These are phyloP conservation scores for Epiblema foenella DNA, from an alignment of 2,888 invertebrate genomes.

Conservation along the genomic window DNA sequence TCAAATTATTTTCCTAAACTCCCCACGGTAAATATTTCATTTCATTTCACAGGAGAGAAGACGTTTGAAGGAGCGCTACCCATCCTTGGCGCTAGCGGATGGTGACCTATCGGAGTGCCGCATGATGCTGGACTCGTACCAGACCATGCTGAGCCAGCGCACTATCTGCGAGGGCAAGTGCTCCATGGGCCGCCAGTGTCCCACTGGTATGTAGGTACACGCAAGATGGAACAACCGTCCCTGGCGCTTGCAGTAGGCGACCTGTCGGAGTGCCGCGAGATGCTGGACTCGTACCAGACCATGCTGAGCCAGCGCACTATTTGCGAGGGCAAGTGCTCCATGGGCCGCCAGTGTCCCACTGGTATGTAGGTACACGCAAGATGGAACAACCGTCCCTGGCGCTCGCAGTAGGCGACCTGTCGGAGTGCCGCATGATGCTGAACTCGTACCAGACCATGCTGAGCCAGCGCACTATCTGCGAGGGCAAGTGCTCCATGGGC, in stretches of 20 bases:
- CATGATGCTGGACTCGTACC: slow-evolving; percentile 92
- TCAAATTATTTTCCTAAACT: no score
- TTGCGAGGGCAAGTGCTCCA: slow-evolving; percentile 93
- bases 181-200: slow-evolving; percentile 92
- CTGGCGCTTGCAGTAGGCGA: slow-evolving; percentile 89
- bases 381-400: slow-evolving; percentile 64
- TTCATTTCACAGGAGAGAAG: slow-evolving; percentile 88
- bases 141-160: slow-evolving; percentile 90
- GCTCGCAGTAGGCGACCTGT: slow-evolving; percentile 88
- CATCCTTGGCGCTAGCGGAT: slow-evolving; percentile 89
- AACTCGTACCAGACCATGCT: slow-evolving; percentile 93
- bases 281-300: slow-evolving; percentile 93
- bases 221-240: no score
- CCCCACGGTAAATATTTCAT: background rate
- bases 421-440: slow-evolving; percentile 91
- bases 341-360: slow-evolving; percentile 94
- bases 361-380: slow-evolving; percentile 74
- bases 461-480: slow-evolving; percentile 92
- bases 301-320: slow-evolving; percentile 91
- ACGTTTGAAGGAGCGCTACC: slow-evolving; percentile 93
- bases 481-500: slow-evolving; percentile 93
- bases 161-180: slow-evolving; percentile 96
- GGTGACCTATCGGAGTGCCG: slow-evolving; percentile 91
- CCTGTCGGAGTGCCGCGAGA: slow-evolving; percentile 89
- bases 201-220: slow-evolving; percentile 86